phyloP scores from a whole-genome alignment of 2,797 vertebrate species.

The Mormyrus hasselquistii region DNA sequence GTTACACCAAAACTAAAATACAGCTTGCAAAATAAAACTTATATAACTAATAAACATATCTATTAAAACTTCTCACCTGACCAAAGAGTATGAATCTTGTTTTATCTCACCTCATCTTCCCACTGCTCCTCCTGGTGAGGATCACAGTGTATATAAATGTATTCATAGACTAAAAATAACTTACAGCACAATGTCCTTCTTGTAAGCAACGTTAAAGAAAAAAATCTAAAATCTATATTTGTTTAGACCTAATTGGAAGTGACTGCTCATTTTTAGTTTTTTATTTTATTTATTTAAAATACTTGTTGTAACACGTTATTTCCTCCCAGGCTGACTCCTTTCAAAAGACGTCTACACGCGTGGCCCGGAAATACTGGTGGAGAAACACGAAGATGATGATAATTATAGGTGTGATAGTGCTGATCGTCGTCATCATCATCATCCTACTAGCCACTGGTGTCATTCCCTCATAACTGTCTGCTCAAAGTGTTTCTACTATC shows the following conservation, averaged over 20 bases:
- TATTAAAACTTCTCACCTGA: background rate
- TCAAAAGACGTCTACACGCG: slow-evolving; percentile 59
- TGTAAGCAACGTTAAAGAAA: background rate
- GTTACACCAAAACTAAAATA: background rate
- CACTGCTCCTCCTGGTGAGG: background rate
- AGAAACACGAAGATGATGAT: slow-evolving; percentile 72
- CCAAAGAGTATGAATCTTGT: background rate
- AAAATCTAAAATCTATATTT: background rate
- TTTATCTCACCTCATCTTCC: background rate
- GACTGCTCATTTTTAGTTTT: background rate
- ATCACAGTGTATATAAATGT: background rate
- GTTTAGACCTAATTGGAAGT: background rate
- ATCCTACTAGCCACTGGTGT: slow-evolving; percentile 62
- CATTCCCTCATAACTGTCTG: slow-evolving; percentile 44
- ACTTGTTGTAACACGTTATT: background rate
- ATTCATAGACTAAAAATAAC: background rate
- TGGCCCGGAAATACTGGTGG: slow-evolving; percentile 72
- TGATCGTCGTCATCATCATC: slow-evolving; percentile 64
- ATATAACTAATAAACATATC: too few relatives aligned
- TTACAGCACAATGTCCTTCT: background rate
- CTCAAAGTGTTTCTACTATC: background rate
- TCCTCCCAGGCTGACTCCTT: slow-evolving; percentile 68
- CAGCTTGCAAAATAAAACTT: background rate
- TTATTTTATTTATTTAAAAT: background rate
- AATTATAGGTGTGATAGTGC: slow-evolving; percentile 58